Evolutionary conservation across 2,888 invertebrate species (phyloP).

Genomic region (Quadriops clusia): DNA sequence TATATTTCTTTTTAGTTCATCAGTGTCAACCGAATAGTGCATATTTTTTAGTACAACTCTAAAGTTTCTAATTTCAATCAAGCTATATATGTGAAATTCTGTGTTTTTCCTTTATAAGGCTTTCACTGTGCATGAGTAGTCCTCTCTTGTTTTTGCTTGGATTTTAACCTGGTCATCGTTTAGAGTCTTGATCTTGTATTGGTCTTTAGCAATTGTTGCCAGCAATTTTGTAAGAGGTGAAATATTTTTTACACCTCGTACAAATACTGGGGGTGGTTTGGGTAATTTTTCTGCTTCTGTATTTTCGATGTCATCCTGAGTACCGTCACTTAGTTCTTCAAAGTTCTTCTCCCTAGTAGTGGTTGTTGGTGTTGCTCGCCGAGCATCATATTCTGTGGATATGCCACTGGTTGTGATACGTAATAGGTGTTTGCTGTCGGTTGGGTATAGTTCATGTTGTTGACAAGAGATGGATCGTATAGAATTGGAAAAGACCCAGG

Average conservation of each 20-base stretch:
- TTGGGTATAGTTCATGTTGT: too few species aligned
- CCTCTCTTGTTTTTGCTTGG: background rate
- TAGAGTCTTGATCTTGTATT: conserved; percentile 3
- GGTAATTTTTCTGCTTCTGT: too few species aligned
- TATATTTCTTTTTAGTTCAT: conserved; percentile 4
- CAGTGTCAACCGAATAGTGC: conserved; percentile 1
- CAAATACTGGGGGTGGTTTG: conserved; percentile 5
- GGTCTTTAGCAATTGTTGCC: background rate
- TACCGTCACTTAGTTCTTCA: too few species aligned
- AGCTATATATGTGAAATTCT: conserved; percentile 5
- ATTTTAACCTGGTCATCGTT: conserved; percentile 5
- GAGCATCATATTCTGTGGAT: too few species aligned
- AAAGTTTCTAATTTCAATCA: conserved; percentile 2
- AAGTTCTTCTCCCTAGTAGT: too few species aligned
- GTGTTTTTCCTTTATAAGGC: conserved; percentile 5
- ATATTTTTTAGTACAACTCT: conserved; percentile 6
- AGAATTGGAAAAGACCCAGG: too few species aligned
- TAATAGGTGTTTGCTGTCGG: too few species aligned
- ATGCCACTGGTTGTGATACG: too few species aligned
- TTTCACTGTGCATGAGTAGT: conserved; percentile 2
- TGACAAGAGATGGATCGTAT: too few species aligned
- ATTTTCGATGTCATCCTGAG: too few species aligned
- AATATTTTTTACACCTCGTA: conserved; percentile 3
- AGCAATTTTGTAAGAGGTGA: conserved; percentile 1
- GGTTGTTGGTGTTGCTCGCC: too few species aligned